Base-by-base conservation (phyloP, 2,797 vertebrate genomes). In the Notolabrus celidotus region DNA sequence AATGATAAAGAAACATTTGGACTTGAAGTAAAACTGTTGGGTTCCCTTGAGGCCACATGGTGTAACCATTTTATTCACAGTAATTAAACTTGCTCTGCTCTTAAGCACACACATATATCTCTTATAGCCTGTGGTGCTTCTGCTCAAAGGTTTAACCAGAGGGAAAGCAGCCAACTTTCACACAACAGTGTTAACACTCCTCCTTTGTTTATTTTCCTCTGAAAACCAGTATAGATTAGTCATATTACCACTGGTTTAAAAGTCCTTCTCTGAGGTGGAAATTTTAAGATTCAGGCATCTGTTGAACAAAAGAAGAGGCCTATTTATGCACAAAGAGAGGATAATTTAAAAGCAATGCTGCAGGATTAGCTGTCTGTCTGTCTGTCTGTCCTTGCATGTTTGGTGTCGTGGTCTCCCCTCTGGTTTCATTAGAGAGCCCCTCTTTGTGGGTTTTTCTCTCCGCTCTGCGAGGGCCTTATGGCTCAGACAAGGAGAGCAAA, bases 11-110 rank as follows among this genome's bases (percentile, higher is more conserved):
- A 62, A 83, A 81, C 79, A 82, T 86, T 89, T 86, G 79, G 72
- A 84, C 56, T 73, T 45, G 41, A 52, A 77, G 47, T 42, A 33
- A 72, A 84, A 76, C 34, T 52, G 78, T 52, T 45, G 70, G 10
- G 45, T 85, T 90, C 87, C 89, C 89, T 90, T 66, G 38, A 74
- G 88, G 88, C 85, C 85, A 82, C 77, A 58, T 46, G 62, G 62
- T 71, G 56, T 73, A 89, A 84, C 80, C 81, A 70, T 69, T 90
- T 88, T 89, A 86, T 88, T 88, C 86, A 80, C 83, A 87, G 81
- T 88, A 84, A 92, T 92, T 89, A 89, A 87, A 89, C 80, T 69
- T 65, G 65, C 85, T 81, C 68, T 61, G 85, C 83, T 90, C 79
- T 84, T 88, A 87, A 84, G 87, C 79, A 89, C 83, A 85, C 74